Base-by-base conservation (phyloP, 2,797 vertebrate genomes). In the Peromyscus nudipes region DNA sequence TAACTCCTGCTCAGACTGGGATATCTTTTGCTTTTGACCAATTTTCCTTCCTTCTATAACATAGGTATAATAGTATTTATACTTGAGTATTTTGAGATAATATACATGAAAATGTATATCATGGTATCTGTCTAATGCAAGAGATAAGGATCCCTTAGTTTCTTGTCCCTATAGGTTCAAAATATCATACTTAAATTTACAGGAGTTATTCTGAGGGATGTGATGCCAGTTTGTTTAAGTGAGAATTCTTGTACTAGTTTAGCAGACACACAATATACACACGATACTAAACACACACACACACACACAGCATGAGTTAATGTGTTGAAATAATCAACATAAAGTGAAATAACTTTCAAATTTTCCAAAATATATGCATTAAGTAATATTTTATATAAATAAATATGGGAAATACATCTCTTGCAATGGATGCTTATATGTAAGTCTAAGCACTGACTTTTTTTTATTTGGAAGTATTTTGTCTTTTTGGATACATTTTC, bases 401-500 rank as follows among this genome's bases (percentile, higher is more conserved):
- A 79, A 69, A 11, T 55, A 37, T 90, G 46, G 34, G 67, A 91
- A 69, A 64, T 86, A 40, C 0, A 11, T 89, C 29, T 91, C 91
- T 81, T 92, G 31, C 52, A 69, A 5, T 60, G 31, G 12, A 10
- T 52, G 75, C 25, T 27, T 14, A 46, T 17, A 49, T 77, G 10
- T 25, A 13, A 37, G 12, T 81, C 21, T 95, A 91, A 93, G 96
- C 7, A 62, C 81, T 88, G 57, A 77, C 76, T 67, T 40, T 27
- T 29, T 92, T 93, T 94, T 84, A 62, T n/a, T 94, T 97, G 84
- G 65, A 93, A 84, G 25, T 62, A 37, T 82, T 95, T 94, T 89
- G 62, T 85, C 34, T 76, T 89, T 92, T 83, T 73, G 52, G n/a
- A 87, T 14, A 79, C 2, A 14, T 89, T 97, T 92, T 84, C 40